A percentile compares a stretch with the other conserved stretches of the same genome.
These are phyloP conservation scores for Callospermophilus lateralis DNA, from an alignment of 2,113 vertebrate species.

Conservation along the genomic window DNA sequence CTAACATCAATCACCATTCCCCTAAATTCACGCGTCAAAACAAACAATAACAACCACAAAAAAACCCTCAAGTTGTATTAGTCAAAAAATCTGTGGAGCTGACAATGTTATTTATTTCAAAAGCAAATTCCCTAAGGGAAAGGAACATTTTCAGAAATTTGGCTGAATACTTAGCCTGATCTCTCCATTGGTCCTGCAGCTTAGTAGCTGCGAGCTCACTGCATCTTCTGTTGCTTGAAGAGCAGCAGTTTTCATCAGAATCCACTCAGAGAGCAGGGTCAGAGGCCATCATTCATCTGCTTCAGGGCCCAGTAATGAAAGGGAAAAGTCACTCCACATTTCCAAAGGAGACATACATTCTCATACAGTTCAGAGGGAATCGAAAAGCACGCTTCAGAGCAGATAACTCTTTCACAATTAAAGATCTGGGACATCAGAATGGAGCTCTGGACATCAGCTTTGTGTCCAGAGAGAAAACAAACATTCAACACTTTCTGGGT, in stretches of 20 bases:
- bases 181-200: fast-evolving
- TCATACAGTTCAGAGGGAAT: neutral
- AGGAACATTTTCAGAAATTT: neutral
- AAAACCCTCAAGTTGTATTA: neutral
- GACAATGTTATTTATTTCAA: neutral
- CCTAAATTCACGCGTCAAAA: neutral
- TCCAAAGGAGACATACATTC: constrained; percentile 14
- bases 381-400: neutral
- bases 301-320: neutral
- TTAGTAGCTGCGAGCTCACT: neutral
- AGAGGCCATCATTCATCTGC: neutral
- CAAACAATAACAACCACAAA: neutral
- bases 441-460: neutral
- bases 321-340: neutral
- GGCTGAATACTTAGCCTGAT: neutral
- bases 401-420: neutral
- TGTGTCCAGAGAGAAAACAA: neutral
- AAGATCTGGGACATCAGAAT: neutral
- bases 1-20: neutral
- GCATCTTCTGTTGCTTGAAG: neutral
- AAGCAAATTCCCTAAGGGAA: neutral
- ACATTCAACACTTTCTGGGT: neutral
- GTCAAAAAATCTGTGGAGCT: neutral
- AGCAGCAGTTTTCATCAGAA: neutral
- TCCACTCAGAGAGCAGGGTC: neutral